Conservation (phyloP, 2,888 invertebrate species). For the Patella depressa region DNA sequence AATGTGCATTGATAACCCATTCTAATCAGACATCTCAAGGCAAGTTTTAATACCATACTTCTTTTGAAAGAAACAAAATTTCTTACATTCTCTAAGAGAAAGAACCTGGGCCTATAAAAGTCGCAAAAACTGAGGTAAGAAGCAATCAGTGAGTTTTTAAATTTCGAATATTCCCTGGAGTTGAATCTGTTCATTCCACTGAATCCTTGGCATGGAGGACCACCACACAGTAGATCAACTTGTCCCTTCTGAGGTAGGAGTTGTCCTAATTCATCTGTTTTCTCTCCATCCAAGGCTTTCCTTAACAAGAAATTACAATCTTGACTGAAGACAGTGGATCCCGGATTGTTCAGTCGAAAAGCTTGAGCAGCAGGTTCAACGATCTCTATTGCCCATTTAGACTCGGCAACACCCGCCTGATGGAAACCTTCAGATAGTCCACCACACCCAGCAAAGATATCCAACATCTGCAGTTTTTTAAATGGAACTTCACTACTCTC, state of each 20-base stretch:
- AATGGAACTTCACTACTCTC: conserved; percentile 50
- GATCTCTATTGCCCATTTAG: conserved; percentile 87
- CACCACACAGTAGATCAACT: conserved; percentile 87
- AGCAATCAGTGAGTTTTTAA: conserved; percentile 87
- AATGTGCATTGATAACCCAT: conserved; percentile 92
- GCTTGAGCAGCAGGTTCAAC: conserved; percentile 84
- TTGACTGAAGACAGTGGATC: conserved; percentile 83
- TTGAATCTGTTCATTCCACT: conserved; percentile 92
- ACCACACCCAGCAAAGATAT: conserved; percentile 90
- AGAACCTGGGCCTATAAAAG: conserved; percentile 86
- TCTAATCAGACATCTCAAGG: conserved; percentile 81
- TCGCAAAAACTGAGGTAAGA: conserved; percentile 88
- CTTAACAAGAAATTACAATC: conserved; percentile 84
- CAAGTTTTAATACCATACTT: conserved; percentile 85
- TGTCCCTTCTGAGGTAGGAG: conserved; percentile 83
- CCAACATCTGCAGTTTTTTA: conserved; percentile 79
- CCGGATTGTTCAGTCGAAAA: conserved; percentile 82
- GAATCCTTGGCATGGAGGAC: conserved; percentile 91
- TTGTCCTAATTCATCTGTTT: conserved; percentile 66
- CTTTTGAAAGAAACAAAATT: conserved; percentile 88
- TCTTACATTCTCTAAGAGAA: conserved; percentile 87
- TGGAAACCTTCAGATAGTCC: conserved; percentile 79
- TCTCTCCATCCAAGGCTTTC: conserved; percentile 77
- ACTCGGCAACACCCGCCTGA: conserved; percentile 79
- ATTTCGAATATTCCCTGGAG: conserved; percentile 85